Base-by-base conservation (phyloP, 1,140 invertebrate genomes). In the Heliconius melpomene region DNA sequence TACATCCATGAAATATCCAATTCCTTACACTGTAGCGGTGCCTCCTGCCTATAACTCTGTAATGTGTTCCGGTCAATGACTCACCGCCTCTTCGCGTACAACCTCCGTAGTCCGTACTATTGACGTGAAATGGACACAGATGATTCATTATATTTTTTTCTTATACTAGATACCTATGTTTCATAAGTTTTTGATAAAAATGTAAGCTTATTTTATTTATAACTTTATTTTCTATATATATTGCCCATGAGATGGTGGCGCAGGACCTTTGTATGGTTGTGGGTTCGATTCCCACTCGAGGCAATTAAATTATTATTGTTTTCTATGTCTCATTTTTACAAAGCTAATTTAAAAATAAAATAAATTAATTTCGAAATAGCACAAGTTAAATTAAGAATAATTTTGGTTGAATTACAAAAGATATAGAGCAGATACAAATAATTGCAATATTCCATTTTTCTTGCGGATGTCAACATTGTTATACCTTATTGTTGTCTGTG, bases 1-100 rank as follows among this genome's bases (percentile, higher is more conserved):
- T 72, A 38, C 71, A 38, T 72, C 20, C 18, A 72, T 72, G 8
- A 77, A 60, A 77, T 77, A 77, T 77, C 29, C 57, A 71, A 77
- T 71, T 77, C 40, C 71, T 71, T 26, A 77, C 36, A 46, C 9
- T 40, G 20, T 16, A 32, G n/a, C 60, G 75, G 40, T 52, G 36
- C 60, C 29, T 32, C 29, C 29, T 32, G 29, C 32, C 36, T 71
- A 50, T 71, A 77, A 70, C n/a, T 77, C 71, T 71, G 75, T 77
- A 77, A 72, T 77, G 46, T 66, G 76, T 72, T 77, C 76, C 76
- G 76, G 76, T 77, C 76, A 77, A 54, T 40, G 76, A 77, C 76
- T 77, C 76, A 77, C 72, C 70, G 70, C 46, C 26, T 54, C 76
- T 72, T 20, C 40, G 75, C 26, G 70, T 72, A 72, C 70, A 77